A percentile compares a stretch with the other conserved stretches of the same genome.
Conservation (phyloP, 2,888 invertebrate species). For the Cosmopolites sordidus region DNA sequence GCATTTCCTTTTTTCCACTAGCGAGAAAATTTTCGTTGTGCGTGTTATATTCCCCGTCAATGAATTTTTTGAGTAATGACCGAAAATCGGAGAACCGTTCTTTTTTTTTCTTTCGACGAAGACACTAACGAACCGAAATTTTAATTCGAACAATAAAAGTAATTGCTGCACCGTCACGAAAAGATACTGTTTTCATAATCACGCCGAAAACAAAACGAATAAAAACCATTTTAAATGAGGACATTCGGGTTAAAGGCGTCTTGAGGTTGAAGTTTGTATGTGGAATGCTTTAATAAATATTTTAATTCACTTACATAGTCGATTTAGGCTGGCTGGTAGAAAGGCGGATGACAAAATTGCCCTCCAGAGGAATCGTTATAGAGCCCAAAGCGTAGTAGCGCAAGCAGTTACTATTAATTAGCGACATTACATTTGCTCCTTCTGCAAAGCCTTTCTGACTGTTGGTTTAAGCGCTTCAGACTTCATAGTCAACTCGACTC, state of each 20-base stretch:
- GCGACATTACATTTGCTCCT: conserved; percentile 44
- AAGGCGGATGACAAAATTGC: conserved; percentile 40
- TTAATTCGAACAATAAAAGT: too few relatives aligned
- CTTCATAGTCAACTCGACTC: conserved; percentile 21
- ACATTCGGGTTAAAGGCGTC: background rate
- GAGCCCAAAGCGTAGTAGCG: conserved; percentile 42
- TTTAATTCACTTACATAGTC: conserved; percentile 50
- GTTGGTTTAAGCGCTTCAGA: conserved; percentile 26
- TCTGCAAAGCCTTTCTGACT: conserved; percentile 30
- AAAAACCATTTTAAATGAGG: too few relatives aligned
- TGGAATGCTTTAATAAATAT: conserved; percentile 50
- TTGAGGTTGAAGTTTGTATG: conserved; percentile 41
- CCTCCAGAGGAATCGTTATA: conserved; percentile 44
- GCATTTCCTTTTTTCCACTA: conserved; percentile 21
- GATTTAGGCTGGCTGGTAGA: conserved; percentile 45
- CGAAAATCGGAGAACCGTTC: too few relatives aligned
- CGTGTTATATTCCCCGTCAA: conserved; percentile 19
- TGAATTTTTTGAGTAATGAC: conserved; percentile 23
- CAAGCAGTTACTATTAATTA: conserved; percentile 47
- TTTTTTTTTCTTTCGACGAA: too few relatives aligned
- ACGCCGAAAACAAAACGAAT: too few relatives aligned
- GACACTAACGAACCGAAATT: too few relatives aligned
- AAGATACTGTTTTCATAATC: too few relatives aligned
- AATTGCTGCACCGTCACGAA: too few relatives aligned
- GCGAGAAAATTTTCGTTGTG: conserved; percentile 16